These are phyloP conservation scores for Ariolimax columbianus DNA, from an alignment of 2,888 invertebrate species.

Conservation along the genomic window DNA sequence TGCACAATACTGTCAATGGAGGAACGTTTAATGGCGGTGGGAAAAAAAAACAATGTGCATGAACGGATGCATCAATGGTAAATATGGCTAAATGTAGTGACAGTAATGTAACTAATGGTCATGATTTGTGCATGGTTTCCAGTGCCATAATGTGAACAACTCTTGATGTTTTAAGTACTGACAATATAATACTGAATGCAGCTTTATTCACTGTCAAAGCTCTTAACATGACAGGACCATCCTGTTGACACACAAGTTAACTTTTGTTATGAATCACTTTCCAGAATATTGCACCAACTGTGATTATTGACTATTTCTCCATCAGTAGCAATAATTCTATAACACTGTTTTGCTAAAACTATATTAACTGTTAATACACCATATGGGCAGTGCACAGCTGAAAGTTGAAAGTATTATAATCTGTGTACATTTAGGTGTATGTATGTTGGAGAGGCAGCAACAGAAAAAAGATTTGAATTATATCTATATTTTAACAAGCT, in stretches of 20 bases:
- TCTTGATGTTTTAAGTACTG: not conserved
- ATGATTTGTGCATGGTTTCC: conserved; percentile 40
- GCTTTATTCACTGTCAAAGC: not conserved
- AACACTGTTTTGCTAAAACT: not conserved
- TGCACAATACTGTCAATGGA: conserved; percentile 50
- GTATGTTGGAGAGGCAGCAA: not conserved
- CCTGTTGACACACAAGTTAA: not conserved
- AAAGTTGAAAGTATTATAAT: too few relatives aligned
- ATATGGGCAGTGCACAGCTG: not conserved
- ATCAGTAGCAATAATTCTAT: not conserved
- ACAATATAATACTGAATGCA: not conserved
- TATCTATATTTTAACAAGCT: not conserved
- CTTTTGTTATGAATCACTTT: not conserved
- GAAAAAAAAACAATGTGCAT: conserved; percentile 43
- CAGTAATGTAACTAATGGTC: conserved; percentile 1
- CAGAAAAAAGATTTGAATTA: not conserved
- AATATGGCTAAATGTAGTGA: conserved; percentile 18
- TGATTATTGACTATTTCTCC: not conserved
- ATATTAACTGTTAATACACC: not conserved
- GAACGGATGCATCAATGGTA: conserved; percentile 44
- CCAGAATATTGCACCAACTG: not conserved
- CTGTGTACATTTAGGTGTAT: not conserved
- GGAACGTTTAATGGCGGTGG: conserved; percentile 35
- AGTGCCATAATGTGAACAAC: not conserved
- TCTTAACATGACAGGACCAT: not conserved